These are phyloP conservation scores for Chloropsis hardwickii DNA, from an alignment of 2,113 vertebrate species.

Conservation along the genomic window DNA sequence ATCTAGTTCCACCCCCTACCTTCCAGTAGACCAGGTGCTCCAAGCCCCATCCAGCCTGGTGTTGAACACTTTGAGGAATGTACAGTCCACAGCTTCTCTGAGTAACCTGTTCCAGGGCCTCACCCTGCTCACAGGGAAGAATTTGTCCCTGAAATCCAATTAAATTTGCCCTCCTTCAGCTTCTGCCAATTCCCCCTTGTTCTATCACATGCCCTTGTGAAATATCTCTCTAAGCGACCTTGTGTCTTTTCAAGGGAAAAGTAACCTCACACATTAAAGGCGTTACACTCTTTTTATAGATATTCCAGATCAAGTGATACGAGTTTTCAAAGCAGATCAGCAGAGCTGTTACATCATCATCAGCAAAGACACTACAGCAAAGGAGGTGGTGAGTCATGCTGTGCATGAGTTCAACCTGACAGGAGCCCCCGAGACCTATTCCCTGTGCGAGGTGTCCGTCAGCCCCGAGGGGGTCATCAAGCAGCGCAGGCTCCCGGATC, in stretches of 20 bases:
- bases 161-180: not conserved
- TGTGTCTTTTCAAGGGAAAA: not conserved
- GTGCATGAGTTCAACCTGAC: conserved; percentile 88
- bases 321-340: conserved; percentile 95
- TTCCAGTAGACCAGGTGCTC: not conserved
- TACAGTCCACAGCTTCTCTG: not conserved
- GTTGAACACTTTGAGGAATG: not conserved
- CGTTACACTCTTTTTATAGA: conserved; percentile 71
- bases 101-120: not conserved
- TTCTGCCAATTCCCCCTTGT: not conserved
- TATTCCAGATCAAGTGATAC: conserved; percentile 94
- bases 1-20: not conserved
- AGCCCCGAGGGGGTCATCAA: conserved; percentile 95
- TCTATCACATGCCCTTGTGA: not conserved
- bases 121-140: not conserved
- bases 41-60: not conserved
- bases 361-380: conserved; percentile 96
- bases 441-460: conserved; percentile 93
- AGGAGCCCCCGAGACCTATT: conserved; percentile 84
- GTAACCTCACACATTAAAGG: not conserved
- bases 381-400: conserved; percentile 90
- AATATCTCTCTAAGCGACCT: not conserved
- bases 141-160: not conserved
- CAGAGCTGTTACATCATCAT: conserved; percentile 98
- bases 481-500: conserved; percentile 90